Conservation (phyloP, 2,113 vertebrate species). For the Hemibagrus wyckioides region DNA sequence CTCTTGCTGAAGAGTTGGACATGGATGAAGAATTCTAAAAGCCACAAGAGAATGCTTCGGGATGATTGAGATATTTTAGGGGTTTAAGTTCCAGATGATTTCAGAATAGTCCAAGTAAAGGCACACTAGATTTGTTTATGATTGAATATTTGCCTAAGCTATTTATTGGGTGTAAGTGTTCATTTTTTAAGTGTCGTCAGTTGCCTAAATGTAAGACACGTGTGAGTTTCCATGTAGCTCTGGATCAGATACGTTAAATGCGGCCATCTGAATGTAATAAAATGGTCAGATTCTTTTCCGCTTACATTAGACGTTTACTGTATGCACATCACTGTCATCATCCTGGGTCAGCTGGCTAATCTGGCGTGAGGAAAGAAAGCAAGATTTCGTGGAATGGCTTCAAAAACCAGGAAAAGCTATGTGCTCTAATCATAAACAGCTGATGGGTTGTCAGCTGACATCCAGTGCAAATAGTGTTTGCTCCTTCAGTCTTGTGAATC, state of each 20-base stretch:
- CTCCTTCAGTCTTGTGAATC: not conserved
- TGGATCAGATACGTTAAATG: too few relatives aligned
- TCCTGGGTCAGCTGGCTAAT: not conserved
- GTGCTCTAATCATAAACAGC: not conserved
- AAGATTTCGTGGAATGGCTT: not conserved
- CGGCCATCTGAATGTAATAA: not conserved
- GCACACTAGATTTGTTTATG: not conserved
- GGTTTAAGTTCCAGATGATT: not conserved
- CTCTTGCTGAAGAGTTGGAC: not conserved
- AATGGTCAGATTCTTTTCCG: not conserved
- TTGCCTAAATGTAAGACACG: not conserved
- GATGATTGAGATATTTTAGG: not conserved
- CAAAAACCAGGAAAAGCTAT: not conserved
- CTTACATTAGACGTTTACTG: not conserved
- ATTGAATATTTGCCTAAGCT: not conserved
- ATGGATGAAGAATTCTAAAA: constrained; percentile 2
- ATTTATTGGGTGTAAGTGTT: not conserved
- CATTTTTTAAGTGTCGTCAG: not conserved
- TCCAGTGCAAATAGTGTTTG: not conserved
- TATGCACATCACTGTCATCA: not conserved
- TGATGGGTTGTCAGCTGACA: not conserved
- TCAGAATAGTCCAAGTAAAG: not conserved
- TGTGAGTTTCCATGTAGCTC: not conserved
- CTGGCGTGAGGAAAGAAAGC: not conserved
- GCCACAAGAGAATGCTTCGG: not conserved